Evolutionary conservation across 2,797 vertebrate genomes (phyloP), one percentile per base, ranked within the genome.

Genomic region (Fistularia commersonii): DNA sequence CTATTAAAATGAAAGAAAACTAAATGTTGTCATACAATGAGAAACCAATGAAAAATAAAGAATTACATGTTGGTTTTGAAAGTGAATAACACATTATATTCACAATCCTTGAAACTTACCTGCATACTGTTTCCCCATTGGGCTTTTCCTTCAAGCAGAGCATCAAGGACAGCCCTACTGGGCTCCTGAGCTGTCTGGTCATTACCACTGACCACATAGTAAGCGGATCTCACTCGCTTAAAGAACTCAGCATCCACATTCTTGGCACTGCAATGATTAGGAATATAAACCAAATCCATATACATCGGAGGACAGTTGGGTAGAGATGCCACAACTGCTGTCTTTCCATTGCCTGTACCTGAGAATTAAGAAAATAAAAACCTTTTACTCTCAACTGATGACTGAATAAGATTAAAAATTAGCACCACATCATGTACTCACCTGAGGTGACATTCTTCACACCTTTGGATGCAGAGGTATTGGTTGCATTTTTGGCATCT

Each of bases 131-230:
- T 95, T 72, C 90, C 94, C 97, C 97, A 99, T 39, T 96, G 93
- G 0, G 95, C 89, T 73, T 98, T 99, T 67, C 96, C 97, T 73
- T 98, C 95, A 70, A 99, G 84, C 65, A 99, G 80, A 85, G 95
- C 90, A 63, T 98, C 94, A 72, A 99, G 90, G 54, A 99, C 95
- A 34, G 82, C 88, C 82, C 93, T 91, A 83, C 91, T 95, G 43
- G 96, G 97, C 81, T 99, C 97, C 76, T 96, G 93, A 0, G 93
- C 92, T 3, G 92, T 86, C 58, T 90, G 78, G 80, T 98, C 93
- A 0, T 98, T 99, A 57, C 97, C 96, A 82, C 97, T 99, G 85
- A 98, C 94, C 58, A 98, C 97, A 1, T 98, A 99, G 85, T 98
- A 99, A 53, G 95, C 95, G 0, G 97, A 96, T 43, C 95, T 86